These are phyloP conservation scores for Potamilus streckersoni DNA, from an alignment of 1,140 invertebrate genomes.

Conservation along the genomic window DNA sequence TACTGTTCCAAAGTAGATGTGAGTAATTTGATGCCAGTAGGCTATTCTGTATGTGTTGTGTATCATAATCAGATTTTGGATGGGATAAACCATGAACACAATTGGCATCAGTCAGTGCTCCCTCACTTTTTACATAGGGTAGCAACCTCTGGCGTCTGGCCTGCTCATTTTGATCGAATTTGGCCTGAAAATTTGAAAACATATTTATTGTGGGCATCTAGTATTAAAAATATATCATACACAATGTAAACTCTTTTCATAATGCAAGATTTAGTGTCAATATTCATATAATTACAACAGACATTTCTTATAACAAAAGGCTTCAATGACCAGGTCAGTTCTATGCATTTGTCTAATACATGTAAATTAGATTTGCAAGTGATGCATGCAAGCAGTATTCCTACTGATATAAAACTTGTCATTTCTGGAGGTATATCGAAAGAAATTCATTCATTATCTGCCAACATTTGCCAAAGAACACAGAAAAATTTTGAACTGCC, in stretches of 20 bases:
- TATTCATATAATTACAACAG: neutral
- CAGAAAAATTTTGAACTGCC: no score
- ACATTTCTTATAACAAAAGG: neutral
- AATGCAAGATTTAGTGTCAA: neutral
- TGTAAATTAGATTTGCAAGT: no score
- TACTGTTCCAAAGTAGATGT: neutral
- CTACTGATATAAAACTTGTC: no score
- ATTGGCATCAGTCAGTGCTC: conserved; percentile 49
- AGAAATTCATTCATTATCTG: no score
- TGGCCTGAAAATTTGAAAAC: conserved; percentile 72
- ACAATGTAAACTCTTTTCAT: neutral
- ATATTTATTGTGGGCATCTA: neutral
- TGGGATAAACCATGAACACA: conserved; percentile 40
- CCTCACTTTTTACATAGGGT: conserved; percentile 56
- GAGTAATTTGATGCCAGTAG: conserved; percentile 1
- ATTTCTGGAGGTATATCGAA: no score
- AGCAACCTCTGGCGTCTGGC: conserved; percentile 65
- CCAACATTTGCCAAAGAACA: no score
- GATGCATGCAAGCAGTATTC: no score
- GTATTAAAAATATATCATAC: neutral
- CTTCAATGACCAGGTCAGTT: neutral
- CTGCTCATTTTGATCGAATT: conserved; percentile 76
- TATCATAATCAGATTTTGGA: conserved; percentile 7
- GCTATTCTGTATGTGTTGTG: conserved; percentile 15
- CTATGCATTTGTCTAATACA: no score